Conservation (phyloP, 2,113 vertebrate species). For the Colistium nudipinnis region DNA sequence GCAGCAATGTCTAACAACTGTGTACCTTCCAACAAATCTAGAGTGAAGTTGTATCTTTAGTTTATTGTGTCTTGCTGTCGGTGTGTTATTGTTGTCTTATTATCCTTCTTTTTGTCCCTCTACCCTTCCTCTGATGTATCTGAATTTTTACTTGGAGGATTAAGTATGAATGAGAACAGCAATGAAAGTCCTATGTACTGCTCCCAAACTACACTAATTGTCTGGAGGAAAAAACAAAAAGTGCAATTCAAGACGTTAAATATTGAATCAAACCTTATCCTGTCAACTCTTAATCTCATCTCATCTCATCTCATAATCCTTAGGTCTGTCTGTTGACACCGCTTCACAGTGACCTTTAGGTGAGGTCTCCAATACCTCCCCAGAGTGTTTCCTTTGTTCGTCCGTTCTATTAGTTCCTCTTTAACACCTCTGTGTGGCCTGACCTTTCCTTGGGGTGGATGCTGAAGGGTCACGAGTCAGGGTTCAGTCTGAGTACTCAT, state of each 20-base stretch:
- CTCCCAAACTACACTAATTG: background rate
- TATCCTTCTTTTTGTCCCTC: background rate
- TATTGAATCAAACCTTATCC: background rate
- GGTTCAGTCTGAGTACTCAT: constrained; percentile 78
- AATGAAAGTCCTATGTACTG: background rate
- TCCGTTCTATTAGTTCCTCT: constrained; percentile 77
- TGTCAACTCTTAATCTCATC: constrained; percentile 17
- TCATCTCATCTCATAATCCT: background rate
- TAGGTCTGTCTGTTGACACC: constrained; percentile 19
- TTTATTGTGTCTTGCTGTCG: constrained; percentile 13
- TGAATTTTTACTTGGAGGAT: too few species aligned
- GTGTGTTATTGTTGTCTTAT: background rate
- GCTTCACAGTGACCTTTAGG: constrained; percentile 50
- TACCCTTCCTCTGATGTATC: too few species aligned
- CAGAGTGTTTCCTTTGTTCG: constrained; percentile 58
- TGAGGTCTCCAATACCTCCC: constrained; percentile 47
- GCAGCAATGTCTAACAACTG: constrained; percentile 22
- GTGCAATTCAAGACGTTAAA: background rate
- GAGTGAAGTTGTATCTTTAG: background rate
- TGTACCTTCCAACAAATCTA: constrained; percentile 21
- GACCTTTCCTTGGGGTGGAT: constrained; percentile 44
- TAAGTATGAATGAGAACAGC: too few species aligned
- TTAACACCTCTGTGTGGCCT: constrained; percentile 73
- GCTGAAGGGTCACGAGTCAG: constrained; percentile 63
- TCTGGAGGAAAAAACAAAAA: background rate